Conservation (phyloP, 2,113 vertebrate genomes). For the Crocuta crocuta region DNA sequence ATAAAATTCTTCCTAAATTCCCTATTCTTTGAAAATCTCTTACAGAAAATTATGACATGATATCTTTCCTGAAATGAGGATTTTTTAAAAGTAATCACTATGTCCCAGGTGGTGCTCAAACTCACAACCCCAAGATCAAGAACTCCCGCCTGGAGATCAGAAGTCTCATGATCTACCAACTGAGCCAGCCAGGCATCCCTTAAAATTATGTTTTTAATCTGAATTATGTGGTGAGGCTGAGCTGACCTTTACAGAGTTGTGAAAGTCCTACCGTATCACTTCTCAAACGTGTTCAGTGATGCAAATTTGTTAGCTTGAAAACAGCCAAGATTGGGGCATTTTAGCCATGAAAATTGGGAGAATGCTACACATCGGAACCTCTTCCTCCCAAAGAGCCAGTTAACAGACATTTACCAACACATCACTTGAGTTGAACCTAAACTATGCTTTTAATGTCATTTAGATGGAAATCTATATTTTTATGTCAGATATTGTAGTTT, state of each 20-base stretch:
- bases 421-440: not conserved
- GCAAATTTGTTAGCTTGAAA: not conserved
- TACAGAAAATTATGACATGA: not conserved
- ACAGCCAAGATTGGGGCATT: not conserved
- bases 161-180: not conserved
- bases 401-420: not conserved
- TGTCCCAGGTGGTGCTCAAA: not conserved
- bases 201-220: not conserved
- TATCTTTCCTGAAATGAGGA: not conserved
- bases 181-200: not conserved
- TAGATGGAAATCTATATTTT: not conserved
- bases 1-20: not conserved
- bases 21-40: not conserved
- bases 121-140: not conserved
- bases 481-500: not conserved
- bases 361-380: not conserved
- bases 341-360: not conserved
- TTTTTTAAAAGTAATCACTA: not conserved
- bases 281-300: not conserved
- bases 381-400: not conserved
- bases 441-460: not conserved
- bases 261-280: fast-evolving
- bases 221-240: not conserved
- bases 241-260: not conserved
- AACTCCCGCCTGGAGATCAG: not conserved